Conservation (phyloP, 2,113 vertebrate species). For the Capreolus pygargus region DNA sequence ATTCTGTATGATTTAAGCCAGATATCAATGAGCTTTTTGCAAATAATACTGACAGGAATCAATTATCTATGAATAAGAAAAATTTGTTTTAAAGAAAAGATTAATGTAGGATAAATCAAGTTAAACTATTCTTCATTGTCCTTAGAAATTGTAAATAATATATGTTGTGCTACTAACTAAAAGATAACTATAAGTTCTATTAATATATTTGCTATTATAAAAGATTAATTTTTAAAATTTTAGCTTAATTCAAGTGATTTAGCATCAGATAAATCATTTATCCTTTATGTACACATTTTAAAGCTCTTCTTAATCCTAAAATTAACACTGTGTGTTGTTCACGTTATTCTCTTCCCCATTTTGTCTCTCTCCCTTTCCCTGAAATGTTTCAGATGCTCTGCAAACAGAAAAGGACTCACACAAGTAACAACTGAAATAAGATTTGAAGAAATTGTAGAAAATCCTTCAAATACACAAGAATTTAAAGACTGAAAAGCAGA, state of each 20-base stretch:
- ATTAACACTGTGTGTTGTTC: neutral
- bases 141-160: neutral
- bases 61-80: neutral
- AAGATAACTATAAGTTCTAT: neutral
- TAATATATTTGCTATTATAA: neutral
- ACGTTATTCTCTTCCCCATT: neutral
- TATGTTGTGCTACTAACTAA: neutral
- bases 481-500: neutral
- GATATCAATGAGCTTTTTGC: neutral
- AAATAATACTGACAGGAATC: neutral
- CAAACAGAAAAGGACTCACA: neutral
- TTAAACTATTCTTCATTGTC: neutral
- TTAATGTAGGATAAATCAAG: neutral
- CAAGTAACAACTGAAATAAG: neutral
- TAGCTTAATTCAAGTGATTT: neutral
- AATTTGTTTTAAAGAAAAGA: neutral
- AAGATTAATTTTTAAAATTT: neutral
- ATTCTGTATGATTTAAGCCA: neutral
- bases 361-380: neutral
- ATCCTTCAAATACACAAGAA: neutral
- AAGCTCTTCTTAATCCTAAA: neutral
- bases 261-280: neutral
- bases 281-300: neutral
- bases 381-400: neutral
- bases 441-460: neutral